phyloP scores from a whole-genome alignment of 2,888 invertebrate genomes.

The Phyllotreta cruciferae region DNA sequence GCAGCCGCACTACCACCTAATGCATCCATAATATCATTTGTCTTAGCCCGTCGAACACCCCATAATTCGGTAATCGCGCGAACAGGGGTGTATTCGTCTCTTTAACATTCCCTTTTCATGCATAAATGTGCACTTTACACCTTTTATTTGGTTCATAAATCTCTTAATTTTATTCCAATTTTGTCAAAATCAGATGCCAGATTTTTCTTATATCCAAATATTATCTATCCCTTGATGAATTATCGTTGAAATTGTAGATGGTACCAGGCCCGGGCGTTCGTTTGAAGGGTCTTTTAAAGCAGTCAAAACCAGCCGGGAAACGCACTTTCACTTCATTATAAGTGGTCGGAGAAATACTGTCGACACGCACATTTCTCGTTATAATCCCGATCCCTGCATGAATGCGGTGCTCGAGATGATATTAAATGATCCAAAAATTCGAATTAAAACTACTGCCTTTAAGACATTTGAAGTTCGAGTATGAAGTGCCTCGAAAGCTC shows the following conservation, averaged over 20 bases:
- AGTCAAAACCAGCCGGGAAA: conserved; percentile 43
- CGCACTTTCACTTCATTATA: conserved; percentile 42
- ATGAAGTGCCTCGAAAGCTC: conserved; percentile 20
- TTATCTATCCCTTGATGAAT: conserved; percentile 28
- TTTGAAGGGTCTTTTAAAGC: conserved; percentile 41
- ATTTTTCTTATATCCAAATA: conserved; percentile 41
- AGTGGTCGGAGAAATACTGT: conserved; percentile 36
- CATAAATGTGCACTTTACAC: conserved; percentile 5
- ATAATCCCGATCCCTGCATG: conserved; percentile 33
- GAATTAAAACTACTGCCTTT: conserved; percentile 29
- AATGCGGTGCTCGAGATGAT: conserved; percentile 32
- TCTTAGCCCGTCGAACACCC: conserved; percentile 53
- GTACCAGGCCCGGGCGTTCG: conserved; percentile 40
- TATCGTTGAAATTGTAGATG: conserved; percentile 36
- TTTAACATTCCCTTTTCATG: conserved; percentile 13
- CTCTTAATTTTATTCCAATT: conserved; percentile 18
- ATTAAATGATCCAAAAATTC: conserved; percentile 34
- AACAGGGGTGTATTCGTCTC: conserved; percentile 27
- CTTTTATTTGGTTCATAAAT: neutral
- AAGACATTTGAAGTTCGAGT: conserved; percentile 30
- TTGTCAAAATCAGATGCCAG: conserved; percentile 53
- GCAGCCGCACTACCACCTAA: conserved; percentile 53
- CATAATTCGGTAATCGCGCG: conserved; percentile 36
- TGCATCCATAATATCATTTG: conserved; percentile 58
- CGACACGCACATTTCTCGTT: conserved; percentile 43